Conservation (phyloP, 1,140 invertebrate genomes). For the Papilio machaon region DNA sequence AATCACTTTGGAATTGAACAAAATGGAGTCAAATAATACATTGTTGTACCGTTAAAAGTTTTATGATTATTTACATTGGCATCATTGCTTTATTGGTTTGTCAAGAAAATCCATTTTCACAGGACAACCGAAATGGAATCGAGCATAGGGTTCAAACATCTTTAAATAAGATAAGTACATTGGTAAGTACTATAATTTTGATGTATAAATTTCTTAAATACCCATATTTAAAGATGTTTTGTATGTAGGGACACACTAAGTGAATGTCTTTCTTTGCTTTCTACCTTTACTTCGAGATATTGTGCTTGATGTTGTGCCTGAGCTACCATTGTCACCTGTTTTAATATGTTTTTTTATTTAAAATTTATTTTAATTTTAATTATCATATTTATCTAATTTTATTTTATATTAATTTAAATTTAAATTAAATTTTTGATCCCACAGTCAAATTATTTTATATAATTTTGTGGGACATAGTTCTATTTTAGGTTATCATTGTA, state of each 20-base stretch:
- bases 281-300: conserved; percentile 69
- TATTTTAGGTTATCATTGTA: too few species aligned
- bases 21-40: not conserved
- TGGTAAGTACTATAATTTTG: not conserved
- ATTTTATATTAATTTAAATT: too few species aligned
- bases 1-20: conserved; percentile 17
- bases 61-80: conserved; percentile 18
- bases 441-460: too few species aligned
- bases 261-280: conserved; percentile 24
- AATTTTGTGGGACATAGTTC: too few species aligned
- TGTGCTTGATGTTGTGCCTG: conserved; percentile 52
- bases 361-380: too few species aligned
- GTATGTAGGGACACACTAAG: conserved; percentile 27
- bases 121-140: conserved; percentile 2
- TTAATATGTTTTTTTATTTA: conserved; percentile 3
- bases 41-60: not conserved
- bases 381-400: too few species aligned
- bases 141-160: not conserved
- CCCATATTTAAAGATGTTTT: conserved; percentile 29
- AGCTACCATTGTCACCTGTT: conserved; percentile 50
- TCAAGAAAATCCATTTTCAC: conserved; percentile 13
- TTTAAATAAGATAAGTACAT: not conserved
- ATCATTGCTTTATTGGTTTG: not conserved
- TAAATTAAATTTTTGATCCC: too few species aligned
- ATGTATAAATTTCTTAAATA: not conserved